Percentiles rank a stretch among this genome's conserved stretches.
Conservation (phyloP, 2,113 vertebrate genomes). For the Carassius carassius region DNA sequence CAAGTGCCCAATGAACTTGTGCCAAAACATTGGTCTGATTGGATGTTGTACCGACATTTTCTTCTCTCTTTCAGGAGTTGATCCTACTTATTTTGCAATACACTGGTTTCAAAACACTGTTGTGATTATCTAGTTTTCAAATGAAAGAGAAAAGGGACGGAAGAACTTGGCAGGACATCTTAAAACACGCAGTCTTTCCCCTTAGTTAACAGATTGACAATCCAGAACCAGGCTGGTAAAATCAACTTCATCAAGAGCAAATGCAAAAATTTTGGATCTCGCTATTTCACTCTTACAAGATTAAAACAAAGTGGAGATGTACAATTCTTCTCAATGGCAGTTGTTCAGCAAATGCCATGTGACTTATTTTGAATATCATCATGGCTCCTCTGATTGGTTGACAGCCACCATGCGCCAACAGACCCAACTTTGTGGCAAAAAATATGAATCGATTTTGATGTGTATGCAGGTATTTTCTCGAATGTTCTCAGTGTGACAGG, state of each 20-base stretch:
- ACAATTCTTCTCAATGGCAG: background rate
- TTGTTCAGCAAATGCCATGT: too few relatives aligned
- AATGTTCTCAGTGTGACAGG: too few relatives aligned
- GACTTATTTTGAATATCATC: too few relatives aligned
- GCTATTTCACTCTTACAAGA: background rate
- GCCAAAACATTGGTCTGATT: background rate
- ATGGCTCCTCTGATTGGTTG: too few relatives aligned
- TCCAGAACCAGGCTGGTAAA: too few relatives aligned
- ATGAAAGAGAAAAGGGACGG: background rate
- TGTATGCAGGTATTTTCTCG: too few relatives aligned
- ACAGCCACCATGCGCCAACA: too few relatives aligned
- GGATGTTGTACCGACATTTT: background rate
- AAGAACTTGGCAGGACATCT: constrained; percentile 8
- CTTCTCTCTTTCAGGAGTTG: background rate
- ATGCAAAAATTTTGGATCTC: background rate
- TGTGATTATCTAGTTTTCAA: background rate
- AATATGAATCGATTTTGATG: too few relatives aligned
- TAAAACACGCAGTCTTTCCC: constrained; percentile 27
- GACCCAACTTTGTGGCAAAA: too few relatives aligned
- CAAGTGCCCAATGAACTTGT: background rate
- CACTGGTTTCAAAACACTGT: background rate
- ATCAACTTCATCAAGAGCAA: background rate
- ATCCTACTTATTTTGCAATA: background rate
- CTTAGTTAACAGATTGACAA: constrained; percentile 27
- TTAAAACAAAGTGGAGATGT: background rate